phyloP scores from a whole-genome alignment of 37 sponge, comb jelly and placozoan genomes.

The Halisarca cf. caerulea region DNA sequence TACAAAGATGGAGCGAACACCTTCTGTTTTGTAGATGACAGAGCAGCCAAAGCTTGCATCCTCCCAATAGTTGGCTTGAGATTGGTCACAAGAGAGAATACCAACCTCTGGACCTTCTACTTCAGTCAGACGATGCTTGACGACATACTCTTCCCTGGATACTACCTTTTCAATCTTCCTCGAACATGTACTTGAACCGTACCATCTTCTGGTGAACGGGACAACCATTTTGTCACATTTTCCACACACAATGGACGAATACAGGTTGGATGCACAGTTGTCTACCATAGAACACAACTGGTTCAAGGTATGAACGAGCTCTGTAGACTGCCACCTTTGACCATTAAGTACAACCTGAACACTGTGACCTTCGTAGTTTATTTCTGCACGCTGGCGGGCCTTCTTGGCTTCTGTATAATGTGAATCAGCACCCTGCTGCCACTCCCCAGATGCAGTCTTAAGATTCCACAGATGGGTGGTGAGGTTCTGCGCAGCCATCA shows the following conservation, averaged over 20 bases:
- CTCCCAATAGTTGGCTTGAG: not conserved
- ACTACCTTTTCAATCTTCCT: not conserved
- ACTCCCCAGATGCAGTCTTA: not conserved
- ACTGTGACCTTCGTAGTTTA: constrained; percentile 1
- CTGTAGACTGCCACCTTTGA: not conserved
- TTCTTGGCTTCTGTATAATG: not conserved
- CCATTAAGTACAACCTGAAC: not conserved
- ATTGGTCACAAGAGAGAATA: not conserved
- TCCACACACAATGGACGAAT: not conserved
- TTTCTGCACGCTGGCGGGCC: not conserved
- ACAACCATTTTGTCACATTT: not conserved
- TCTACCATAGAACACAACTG: not conserved
- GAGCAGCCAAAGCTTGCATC: not conserved
- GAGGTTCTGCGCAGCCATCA: not conserved
- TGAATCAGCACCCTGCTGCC: not conserved
- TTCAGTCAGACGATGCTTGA: not conserved
- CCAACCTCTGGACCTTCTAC: constrained; percentile 7
- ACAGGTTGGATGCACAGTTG: not conserved
- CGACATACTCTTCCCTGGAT: not conserved
- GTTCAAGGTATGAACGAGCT: not conserved
- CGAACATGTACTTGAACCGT: not conserved
- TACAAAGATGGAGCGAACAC: not conserved
- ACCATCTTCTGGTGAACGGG: not conserved
- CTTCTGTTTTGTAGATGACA: not conserved
- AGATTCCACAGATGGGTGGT: not conserved